Evolutionary conservation across 37 sponge, comb jelly and placozoan genomes (phyloP), one percentile per base, ranked within the genome.

Genomic region (Halisarca cf. caerulea): DNA sequence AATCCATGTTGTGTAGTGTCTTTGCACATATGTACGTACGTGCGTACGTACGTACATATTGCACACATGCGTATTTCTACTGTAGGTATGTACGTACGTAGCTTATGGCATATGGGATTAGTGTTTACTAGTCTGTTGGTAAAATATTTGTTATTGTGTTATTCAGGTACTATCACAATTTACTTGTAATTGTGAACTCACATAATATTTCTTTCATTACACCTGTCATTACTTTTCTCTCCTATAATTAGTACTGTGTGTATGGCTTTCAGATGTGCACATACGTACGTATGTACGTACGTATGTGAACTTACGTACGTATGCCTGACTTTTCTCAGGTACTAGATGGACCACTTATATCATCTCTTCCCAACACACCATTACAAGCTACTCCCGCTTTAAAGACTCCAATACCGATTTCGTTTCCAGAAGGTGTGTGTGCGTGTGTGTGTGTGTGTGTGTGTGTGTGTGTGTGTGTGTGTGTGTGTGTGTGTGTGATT

Each of bases 361-460:
- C 77, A 20, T 74, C 77, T 40, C 38, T 74, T n/a, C 77, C 77
- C 21, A 74, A 74, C 43, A 74, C 77, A 6, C 77, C 77, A 0
- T 25, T 74, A 20, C 30, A n/a, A 62, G 64, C 44, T 41, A 9
- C 77, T 25, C 77, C 43, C 24, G 15, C 7, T 2, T n/a, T 41
- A 21, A 37, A 74, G 40, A 38, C 5, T 38, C 35, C 69, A 6
- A 68, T 17, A 8, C 3, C 69, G 35, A 34, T 34, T 68, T 28
- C 17, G 5, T 27, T 68, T 33, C 30, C 4, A 23, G 35, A 4
- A 68, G 69, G 69, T 68, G 33, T 32, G 69, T 33, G 3, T 28
- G 7, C 35, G 6, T 68, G 33, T 34, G 35, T 28, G 17, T 33
- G 35, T 8, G 1, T 30, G 33, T 68, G 69, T 28, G 64, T 23